phyloP scores from a whole-genome alignment of 2,797 vertebrate species.

The Salmo trutta region DNA sequence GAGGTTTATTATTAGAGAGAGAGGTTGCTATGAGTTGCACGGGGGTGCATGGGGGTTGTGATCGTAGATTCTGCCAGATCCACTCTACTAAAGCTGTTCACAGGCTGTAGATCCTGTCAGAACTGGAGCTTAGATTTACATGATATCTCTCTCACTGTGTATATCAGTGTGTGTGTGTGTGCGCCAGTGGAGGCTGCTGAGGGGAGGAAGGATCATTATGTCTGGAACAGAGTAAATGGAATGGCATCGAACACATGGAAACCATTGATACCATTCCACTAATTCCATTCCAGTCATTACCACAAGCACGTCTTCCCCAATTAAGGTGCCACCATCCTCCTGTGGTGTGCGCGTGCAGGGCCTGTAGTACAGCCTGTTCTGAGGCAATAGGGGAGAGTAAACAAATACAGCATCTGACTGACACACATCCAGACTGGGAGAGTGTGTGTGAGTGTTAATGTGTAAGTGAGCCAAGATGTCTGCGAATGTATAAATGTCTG shows the following conservation, averaged over 20 bases:
- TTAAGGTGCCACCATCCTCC: no score
- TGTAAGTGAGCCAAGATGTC: not conserved
- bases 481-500: not conserved
- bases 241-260: no score
- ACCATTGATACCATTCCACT: no score
- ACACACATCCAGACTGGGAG: not conserved
- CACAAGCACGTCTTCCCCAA: no score
- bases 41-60: not conserved
- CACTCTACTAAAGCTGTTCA: slow-evolving; percentile 27
- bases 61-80: slow-evolving; percentile 25
- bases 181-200: no score
- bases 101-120: slow-evolving; percentile 28
- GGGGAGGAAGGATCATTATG: no score
- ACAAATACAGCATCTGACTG: not conserved
- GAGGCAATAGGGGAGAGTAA: not conserved
- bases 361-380: no score
- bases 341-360: no score
- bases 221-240: no score
- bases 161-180: no score
- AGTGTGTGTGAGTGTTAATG: not conserved
- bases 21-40: not conserved
- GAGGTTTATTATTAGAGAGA: slow-evolving; percentile 35
- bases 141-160: no score
- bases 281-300: no score
- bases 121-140: slow-evolving; percentile 27